Conservation (phyloP, 2,113 vertebrate species). For the Cottus gobio region DNA sequence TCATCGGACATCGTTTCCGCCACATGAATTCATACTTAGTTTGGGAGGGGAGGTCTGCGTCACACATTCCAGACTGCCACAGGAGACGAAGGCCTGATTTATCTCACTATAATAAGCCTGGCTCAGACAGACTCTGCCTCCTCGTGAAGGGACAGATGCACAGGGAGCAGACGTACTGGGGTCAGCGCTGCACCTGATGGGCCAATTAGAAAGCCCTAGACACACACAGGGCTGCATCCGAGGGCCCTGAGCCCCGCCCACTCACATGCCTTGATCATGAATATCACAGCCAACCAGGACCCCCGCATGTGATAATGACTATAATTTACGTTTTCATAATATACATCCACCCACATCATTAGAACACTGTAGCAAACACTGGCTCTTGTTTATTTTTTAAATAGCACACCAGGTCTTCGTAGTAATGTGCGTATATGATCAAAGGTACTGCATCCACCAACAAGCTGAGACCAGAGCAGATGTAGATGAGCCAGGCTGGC, state of each 20-base stretch:
- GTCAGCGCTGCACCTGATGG: conserved; percentile 60
- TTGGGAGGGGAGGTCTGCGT: conserved; percentile 40
- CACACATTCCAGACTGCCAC: conserved; percentile 64
- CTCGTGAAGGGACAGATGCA: conserved; percentile 52
- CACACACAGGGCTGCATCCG: conserved; percentile 51
- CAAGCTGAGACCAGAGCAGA: background rate
- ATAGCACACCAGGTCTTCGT: background rate
- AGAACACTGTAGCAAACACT: conserved; percentile 5
- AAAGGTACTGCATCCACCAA: background rate
- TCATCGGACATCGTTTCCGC: conserved; percentile 32
- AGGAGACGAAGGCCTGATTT: conserved; percentile 60
- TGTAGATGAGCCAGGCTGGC: background rate
- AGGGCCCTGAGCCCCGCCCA: conserved; percentile 43
- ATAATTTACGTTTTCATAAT: conserved; percentile 44
- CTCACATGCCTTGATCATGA: conserved; percentile 24
- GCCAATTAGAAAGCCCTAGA: conserved; percentile 70
- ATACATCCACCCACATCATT: background rate
- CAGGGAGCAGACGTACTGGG: conserved; percentile 29
- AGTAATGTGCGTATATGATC: background rate
- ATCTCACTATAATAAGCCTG: conserved; percentile 60
- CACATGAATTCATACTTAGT: conserved; percentile 50
- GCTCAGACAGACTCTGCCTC: conserved; percentile 56
- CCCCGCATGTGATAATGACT: conserved; percentile 6
- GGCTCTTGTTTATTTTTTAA: background rate
- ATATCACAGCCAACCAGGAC: conserved; percentile 35